These are phyloP conservation scores for Colius striatus DNA, from an alignment of 2,113 vertebrate species.

Conservation along the genomic window DNA sequence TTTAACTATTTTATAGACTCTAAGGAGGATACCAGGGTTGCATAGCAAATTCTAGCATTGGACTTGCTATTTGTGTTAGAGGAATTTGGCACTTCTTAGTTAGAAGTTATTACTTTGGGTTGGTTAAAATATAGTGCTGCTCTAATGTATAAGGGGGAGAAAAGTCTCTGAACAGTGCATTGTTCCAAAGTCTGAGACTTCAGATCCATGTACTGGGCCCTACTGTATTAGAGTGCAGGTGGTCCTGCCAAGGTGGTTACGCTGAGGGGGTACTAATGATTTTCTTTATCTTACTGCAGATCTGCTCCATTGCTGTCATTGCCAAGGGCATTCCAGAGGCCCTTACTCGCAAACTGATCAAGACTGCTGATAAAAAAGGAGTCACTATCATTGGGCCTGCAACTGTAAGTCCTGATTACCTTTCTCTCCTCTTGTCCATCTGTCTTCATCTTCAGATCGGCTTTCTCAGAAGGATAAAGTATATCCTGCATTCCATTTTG, in stretches of 20 bases:
- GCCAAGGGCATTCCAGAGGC: constrained; percentile 97
- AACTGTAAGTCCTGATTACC: constrained; percentile 79
- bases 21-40: neutral
- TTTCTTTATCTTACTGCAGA: constrained; percentile 70
- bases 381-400: constrained; percentile 97
- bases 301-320: constrained; percentile 95
- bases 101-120: neutral
- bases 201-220: neutral
- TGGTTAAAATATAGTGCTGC: neutral
- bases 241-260: neutral
- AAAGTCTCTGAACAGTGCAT: neutral
- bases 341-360: constrained; percentile 92
- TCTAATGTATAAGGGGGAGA: neutral
- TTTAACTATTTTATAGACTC: neutral
- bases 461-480: neutral
- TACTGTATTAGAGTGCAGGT: neutral
- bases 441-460: neutral
- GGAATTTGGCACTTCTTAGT: neutral
- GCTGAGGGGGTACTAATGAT: neutral
- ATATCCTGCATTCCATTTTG: neutral
- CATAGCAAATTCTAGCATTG: neutral
- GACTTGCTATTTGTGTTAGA: neutral
- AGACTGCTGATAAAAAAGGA: constrained; percentile 90
- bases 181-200: neutral
- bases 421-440: neutral